A percentile compares a stretch with the other conserved stretches of the same genome.
phyloP scores from a whole-genome alignment of 1,140 invertebrate species.

The Oncopeltus fasciatus region DNA sequence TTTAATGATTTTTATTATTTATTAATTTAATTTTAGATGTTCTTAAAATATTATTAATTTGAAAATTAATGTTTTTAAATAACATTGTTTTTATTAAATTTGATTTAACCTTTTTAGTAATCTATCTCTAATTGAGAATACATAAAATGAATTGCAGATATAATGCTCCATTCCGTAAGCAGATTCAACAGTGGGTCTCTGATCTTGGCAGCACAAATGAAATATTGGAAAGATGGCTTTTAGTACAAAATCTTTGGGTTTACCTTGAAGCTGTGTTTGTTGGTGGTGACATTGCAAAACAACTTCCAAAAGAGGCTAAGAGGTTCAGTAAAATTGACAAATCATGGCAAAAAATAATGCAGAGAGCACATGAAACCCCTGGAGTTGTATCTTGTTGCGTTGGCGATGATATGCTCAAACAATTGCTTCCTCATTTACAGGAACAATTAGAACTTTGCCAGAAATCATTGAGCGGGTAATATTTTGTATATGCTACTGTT shows the following conservation, averaged over 20 bases:
- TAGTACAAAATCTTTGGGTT: conserved; percentile 97
- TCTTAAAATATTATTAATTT: too few species aligned
- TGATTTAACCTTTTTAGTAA: too few species aligned
- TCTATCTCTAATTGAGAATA: too few species aligned
- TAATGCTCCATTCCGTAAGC: conserved; percentile 89
- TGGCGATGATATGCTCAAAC: conserved; percentile 82
- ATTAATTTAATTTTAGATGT: too few species aligned
- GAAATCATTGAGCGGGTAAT: conserved; percentile 89
- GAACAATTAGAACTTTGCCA: conserved; percentile 93
- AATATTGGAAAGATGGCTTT: conserved; percentile 87
- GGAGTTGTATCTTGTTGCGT: conserved; percentile 92
- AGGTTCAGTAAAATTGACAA: conserved; percentile 94
- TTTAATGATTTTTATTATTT: too few species aligned
- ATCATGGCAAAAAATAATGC: conserved; percentile 97
- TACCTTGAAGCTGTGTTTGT: conserved; percentile 96
- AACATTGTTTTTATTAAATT: too few species aligned
- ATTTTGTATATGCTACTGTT: too few species aligned
- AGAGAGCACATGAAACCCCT: conserved; percentile 81
- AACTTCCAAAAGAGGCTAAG: conserved; percentile 86
- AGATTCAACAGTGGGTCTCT: conserved; percentile 90
- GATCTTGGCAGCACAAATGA: conserved; percentile 93
- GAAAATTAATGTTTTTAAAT: too few species aligned
- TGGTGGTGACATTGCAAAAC: conserved; percentile 94
- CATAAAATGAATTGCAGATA: too few species aligned
- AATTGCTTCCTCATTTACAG: conserved; percentile 85